A percentile compares a stretch with the other conserved stretches of the same genome.
These are phyloP conservation scores for Hypomesus transpacificus DNA, from an alignment of 2,113 vertebrate species.

Conservation along the genomic window DNA sequence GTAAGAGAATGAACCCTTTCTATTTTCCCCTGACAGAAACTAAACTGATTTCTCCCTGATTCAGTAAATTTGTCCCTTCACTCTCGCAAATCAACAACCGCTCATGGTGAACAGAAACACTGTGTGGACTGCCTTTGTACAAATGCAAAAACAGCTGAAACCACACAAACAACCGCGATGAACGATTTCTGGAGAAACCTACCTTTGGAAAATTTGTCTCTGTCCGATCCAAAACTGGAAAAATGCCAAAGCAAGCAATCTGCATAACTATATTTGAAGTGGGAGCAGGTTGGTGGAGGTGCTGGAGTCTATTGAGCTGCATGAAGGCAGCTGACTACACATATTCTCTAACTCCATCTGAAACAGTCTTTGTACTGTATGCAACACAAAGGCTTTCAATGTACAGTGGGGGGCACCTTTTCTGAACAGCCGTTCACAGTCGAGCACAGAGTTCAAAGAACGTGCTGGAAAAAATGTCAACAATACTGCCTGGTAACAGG, in stretches of 20 bases:
- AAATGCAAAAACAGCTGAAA: background rate
- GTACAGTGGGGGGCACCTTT: conserved; percentile 47
- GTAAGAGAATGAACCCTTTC: no score
- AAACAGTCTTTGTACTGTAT: conserved; percentile 37
- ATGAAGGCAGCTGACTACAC: conserved; percentile 36
- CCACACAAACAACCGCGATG: background rate
- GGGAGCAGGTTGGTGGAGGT: conserved; percentile 16
- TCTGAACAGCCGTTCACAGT: conserved; percentile 28
- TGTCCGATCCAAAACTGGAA: conserved; percentile 34
- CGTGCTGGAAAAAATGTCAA: conserved; percentile 23
- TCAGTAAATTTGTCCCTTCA: background rate
- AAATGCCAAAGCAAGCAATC: conserved; percentile 27
- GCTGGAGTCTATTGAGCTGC: conserved; percentile 23
- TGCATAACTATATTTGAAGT: conserved; percentile 40
- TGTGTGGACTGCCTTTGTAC: background rate
- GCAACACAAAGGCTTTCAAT: conserved; percentile 41
- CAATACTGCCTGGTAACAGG: conserved; percentile 10
- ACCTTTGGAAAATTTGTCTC: conserved; percentile 37
- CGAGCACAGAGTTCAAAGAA: conserved; percentile 37
- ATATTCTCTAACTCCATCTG: conserved; percentile 40
- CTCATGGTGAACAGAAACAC: background rate
- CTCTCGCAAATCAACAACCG: background rate
- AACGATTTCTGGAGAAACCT: conserved; percentile 9
- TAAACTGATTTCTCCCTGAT: background rate
- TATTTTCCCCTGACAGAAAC: no score